Conservation (phyloP, 1,140 invertebrate species). For the Mya arenaria region DNA sequence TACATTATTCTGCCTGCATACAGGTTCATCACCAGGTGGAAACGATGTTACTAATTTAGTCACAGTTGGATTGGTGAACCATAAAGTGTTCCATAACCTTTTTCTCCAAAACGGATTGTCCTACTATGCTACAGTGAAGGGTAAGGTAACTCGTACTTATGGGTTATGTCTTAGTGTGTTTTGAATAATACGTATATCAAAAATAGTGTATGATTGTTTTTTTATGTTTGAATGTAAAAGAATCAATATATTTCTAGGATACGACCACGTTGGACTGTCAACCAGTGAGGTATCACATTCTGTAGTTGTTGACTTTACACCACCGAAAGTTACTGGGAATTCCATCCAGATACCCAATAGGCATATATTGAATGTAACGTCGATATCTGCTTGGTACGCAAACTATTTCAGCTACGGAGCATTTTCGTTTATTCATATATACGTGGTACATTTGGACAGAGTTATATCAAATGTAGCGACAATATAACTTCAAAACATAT, state of each 20-base stretch:
- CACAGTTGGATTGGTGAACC: conserved; percentile 64
- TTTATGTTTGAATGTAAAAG: not conserved
- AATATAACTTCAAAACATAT: too few relatives aligned
- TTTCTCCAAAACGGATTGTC: conserved; percentile 62
- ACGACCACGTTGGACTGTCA: conserved; percentile 15
- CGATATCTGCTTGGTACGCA: conserved; percentile 33
- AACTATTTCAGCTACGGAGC: not conserved
- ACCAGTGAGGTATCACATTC: conserved; percentile 1
- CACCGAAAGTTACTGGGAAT: not conserved
- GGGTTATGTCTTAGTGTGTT: not conserved
- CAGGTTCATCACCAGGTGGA: conserved; percentile 60
- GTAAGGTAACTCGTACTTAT: conserved; percentile 15
- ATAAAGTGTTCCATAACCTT: conserved; percentile 60
- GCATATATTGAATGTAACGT: conserved; percentile 8
- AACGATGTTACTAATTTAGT: conserved; percentile 59
- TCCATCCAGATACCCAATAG: conserved; percentile 6
- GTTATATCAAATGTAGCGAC: too few relatives aligned
- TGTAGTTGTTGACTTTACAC: conserved; percentile 43
- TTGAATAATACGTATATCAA: not conserved
- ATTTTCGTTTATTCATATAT: too few relatives aligned
- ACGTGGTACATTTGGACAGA: too few relatives aligned
- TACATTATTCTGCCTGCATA: not conserved
- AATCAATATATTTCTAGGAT: conserved; percentile 13
- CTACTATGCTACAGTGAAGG: conserved; percentile 67
- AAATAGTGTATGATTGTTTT: not conserved